Evolutionary conservation across 2,113 vertebrate genomes (phyloP).

Genomic region (Gasterosteus aculeatus): DNA sequence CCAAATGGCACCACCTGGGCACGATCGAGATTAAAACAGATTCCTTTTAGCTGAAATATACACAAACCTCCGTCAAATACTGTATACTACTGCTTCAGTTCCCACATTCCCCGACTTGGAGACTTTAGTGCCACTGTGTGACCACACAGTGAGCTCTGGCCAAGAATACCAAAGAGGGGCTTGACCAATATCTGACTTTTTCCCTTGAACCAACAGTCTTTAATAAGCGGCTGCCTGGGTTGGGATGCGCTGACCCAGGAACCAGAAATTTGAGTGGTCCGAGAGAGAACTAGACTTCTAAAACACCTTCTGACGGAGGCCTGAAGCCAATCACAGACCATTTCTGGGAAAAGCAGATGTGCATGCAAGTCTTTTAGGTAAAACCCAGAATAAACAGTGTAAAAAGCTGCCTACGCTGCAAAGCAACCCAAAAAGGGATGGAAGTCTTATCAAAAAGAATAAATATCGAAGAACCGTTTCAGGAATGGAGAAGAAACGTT

Average conservation of each 20-base stretch:
- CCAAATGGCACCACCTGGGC: neutral
- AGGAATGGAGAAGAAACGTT: neutral
- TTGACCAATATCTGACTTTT: slow-evolving; percentile 54
- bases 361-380: neutral
- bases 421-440: neutral
- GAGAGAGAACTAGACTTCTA: neutral
- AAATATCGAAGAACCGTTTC: neutral
- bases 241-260: neutral
- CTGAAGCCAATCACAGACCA: neutral
- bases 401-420: neutral
- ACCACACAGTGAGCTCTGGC: slow-evolving; percentile 5
- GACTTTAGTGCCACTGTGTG: too few species aligned
- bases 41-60: too few species aligned
- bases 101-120: too few species aligned
- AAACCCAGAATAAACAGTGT: neutral
- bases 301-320: neutral
- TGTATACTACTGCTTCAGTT: too few species aligned
- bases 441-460: neutral
- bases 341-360: neutral
- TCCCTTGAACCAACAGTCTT: slow-evolving; percentile 20
- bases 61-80: too few species aligned
- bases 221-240: slow-evolving; percentile 18
- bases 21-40: neutral
- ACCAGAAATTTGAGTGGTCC: neutral
- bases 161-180: slow-evolving; percentile 61